These are phyloP conservation scores for Pollicipes pollicipes DNA, from an alignment of 1,140 invertebrate genomes.

Conservation along the genomic window DNA sequence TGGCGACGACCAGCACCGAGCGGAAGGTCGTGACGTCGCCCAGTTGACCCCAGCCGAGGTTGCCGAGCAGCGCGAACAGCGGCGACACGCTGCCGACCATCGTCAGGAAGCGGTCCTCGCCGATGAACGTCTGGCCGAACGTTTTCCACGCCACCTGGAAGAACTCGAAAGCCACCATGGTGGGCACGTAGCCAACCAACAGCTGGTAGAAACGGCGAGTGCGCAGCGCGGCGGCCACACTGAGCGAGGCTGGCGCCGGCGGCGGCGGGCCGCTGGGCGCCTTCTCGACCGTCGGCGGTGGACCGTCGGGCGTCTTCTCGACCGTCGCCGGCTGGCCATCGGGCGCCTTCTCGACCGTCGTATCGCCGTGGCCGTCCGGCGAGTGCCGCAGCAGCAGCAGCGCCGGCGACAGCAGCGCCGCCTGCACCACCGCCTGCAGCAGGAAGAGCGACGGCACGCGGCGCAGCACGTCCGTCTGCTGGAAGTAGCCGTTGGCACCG, in stretches of 20 bases:
- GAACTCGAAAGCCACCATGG: conserved; percentile 2
- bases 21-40: not conserved
- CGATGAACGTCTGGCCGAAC: conserved; percentile 12
- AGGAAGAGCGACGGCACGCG: conserved; percentile 27
- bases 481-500: conserved; percentile 24
- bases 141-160: conserved; percentile 5
- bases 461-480: conserved; percentile 22
- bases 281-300: not conserved
- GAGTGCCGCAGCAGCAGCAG: not conserved
- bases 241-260: not conserved
- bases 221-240: not conserved
- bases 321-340: too few species aligned
- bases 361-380: not conserved
- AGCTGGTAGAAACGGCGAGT: not conserved
- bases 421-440: conserved; percentile 22
- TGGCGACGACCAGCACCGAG: not conserved
- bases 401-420: not conserved
- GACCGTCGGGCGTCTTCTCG: too few species aligned
- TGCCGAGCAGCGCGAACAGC: not conserved
- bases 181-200: not conserved
- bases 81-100: conserved; percentile 7
- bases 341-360: too few species aligned
- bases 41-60: not conserved
- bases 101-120: conserved; percentile 10
- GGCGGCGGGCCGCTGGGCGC: too few species aligned